phyloP scores from a whole-genome alignment of 1,140 invertebrate genomes.

The Coptotermes formosanus region DNA sequence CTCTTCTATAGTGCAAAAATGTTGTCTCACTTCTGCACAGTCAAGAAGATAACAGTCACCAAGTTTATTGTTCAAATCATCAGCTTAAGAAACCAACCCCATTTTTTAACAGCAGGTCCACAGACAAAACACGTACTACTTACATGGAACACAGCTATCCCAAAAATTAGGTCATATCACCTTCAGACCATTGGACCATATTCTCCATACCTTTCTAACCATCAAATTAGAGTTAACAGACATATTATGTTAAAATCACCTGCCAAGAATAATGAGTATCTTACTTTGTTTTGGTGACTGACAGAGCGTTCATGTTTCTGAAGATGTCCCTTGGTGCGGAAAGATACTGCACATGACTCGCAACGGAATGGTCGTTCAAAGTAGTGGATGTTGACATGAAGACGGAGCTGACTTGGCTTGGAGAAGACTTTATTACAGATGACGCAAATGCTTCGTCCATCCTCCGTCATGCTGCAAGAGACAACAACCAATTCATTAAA shows the following conservation, averaged over 20 bases:
- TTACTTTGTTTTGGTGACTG: conserved; percentile 87
- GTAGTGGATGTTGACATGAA: conserved; percentile 96
- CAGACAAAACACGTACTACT: no score
- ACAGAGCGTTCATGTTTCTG: conserved; percentile 89
- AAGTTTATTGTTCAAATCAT: no score
- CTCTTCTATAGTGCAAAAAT: no score
- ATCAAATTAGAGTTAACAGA: not conserved
- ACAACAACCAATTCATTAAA: no score
- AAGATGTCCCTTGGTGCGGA: conserved; percentile 86
- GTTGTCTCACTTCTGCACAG: no score
- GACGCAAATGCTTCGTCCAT: conserved; percentile 78
- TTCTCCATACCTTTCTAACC: no score
- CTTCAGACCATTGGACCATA: no score
- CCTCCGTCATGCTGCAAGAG: conserved; percentile 59
- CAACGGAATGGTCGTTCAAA: conserved; percentile 90
- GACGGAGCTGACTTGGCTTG: conserved; percentile 81
- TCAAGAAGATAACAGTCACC: no score
- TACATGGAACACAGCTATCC: no score
- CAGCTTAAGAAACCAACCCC: no score
- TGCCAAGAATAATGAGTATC: conserved; percentile 7
- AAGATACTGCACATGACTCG: conserved; percentile 86
- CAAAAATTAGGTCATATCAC: no score
- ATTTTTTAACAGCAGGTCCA: no score
- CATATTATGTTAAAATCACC: not conserved
- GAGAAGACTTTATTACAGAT: conserved; percentile 90